Evolutionary conservation across 2,797 vertebrate species (phyloP).

Genomic region (Dicrostonyx torquatus): DNA sequence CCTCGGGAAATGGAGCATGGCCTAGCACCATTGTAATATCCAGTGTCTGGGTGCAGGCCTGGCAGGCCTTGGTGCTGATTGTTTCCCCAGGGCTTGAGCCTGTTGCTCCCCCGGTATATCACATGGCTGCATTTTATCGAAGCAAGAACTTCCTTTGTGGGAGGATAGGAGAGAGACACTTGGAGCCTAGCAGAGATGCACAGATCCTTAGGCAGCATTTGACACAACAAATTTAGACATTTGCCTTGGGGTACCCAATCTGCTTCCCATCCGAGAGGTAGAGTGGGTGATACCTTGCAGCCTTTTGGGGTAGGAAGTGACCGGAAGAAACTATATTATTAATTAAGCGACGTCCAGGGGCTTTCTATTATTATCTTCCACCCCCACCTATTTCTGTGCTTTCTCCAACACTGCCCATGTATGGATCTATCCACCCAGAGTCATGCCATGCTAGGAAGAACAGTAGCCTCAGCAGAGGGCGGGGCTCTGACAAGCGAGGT

Average conservation of each 20-base stretch:
- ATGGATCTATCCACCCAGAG: neutral
- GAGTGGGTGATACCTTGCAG: neutral
- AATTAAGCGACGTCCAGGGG: too few species aligned
- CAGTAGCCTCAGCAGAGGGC: neutral
- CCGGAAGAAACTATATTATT: neutral
- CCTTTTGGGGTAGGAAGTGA: neutral
- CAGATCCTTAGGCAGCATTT: neutral
- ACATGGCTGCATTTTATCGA: neutral
- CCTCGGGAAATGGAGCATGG: rapidly evolving
- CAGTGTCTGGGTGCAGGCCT: too few species aligned
- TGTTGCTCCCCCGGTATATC: neutral
- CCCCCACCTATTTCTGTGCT: neutral
- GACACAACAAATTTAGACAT: neutral
- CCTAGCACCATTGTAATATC: too few species aligned
- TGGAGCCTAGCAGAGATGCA: neutral
- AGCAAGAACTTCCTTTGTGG: neutral
- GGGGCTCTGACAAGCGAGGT: neutral
- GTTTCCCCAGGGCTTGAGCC: neutral
- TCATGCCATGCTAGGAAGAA: neutral
- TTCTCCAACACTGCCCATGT: neutral
- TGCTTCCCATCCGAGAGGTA: neutral
- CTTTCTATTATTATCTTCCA: neutral
- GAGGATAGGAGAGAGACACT: neutral
- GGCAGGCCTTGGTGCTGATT: neutral
- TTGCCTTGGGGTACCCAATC: neutral